Evolutionary conservation across 1,140 invertebrate species (phyloP).

Genomic region (Batillaria attramentaria): DNA sequence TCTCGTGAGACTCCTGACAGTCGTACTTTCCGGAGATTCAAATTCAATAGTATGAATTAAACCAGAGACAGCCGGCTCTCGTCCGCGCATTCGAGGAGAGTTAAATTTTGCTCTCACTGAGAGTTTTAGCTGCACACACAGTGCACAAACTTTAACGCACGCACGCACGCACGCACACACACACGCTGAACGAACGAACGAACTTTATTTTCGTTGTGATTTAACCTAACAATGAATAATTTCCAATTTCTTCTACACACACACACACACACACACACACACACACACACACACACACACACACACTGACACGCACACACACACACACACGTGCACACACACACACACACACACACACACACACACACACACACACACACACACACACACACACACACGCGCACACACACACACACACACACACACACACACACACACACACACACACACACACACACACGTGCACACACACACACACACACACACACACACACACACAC

Average conservation of each 20-base stretch:
- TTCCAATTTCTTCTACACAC: too few species aligned
- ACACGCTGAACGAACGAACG: too few species aligned
- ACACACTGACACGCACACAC: not conserved
- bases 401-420: conserved; percentile 7
- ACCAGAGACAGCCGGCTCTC: too few species aligned
- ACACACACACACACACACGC: not conserved
- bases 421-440: not conserved
- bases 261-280: conserved; percentile 9
- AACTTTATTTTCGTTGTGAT: too few species aligned
- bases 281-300: conserved; percentile 9
- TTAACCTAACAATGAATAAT: too few species aligned
- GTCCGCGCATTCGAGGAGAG: too few species aligned
- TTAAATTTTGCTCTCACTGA: too few species aligned
- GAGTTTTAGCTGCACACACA: too few species aligned
- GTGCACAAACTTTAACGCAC: too few species aligned
- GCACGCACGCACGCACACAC: not conserved
- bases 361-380: not conserved
- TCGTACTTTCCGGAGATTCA: too few species aligned
- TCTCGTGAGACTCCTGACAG: too few species aligned
- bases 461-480: not conserved
- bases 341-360: not conserved
- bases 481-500: not conserved
- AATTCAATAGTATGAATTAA: too few species aligned
- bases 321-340: conserved; percentile 12
- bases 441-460: not conserved